Conservation (phyloP, 2,113 vertebrate genomes). For the Rhea americana region DNA sequence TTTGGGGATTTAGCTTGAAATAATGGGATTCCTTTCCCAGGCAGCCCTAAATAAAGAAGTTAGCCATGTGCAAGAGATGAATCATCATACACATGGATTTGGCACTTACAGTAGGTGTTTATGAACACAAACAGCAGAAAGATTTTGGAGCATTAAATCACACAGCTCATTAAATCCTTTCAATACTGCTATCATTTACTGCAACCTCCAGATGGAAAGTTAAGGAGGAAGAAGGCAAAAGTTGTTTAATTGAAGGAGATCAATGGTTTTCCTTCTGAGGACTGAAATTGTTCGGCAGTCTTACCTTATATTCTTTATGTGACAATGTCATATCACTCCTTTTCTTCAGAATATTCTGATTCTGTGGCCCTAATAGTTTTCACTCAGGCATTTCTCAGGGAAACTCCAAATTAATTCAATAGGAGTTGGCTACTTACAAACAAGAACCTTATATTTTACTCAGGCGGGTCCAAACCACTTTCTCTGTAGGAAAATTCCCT, state of each 20-base stretch:
- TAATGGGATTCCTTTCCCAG: background rate
- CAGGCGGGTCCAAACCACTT: slow-evolving; percentile 7
- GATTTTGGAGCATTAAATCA: background rate
- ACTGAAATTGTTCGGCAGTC: background rate
- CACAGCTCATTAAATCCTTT: slow-evolving; percentile 4
- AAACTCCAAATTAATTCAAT: background rate
- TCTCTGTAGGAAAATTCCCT: slow-evolving; percentile 5
- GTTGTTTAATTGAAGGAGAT: background rate
- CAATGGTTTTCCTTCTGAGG: background rate
- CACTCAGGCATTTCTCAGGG: background rate
- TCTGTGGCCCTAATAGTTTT: background rate
- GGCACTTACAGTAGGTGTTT: background rate
- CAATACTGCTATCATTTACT: slow-evolving; percentile 5
- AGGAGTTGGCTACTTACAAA: background rate
- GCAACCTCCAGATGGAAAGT: slow-evolving; percentile 8
- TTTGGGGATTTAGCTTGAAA: background rate
- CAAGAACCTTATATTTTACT: slow-evolving; percentile 10
- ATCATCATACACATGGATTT: background rate
- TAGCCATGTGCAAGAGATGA: background rate
- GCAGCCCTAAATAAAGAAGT: background rate
- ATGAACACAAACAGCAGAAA: background rate
- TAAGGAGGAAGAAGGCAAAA: slow-evolving; percentile 5
- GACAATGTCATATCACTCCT: background rate
- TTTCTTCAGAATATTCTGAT: background rate
- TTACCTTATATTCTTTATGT: background rate